Conservation (phyloP, 1,140 invertebrate genomes). For the Formica exsecta region DNA sequence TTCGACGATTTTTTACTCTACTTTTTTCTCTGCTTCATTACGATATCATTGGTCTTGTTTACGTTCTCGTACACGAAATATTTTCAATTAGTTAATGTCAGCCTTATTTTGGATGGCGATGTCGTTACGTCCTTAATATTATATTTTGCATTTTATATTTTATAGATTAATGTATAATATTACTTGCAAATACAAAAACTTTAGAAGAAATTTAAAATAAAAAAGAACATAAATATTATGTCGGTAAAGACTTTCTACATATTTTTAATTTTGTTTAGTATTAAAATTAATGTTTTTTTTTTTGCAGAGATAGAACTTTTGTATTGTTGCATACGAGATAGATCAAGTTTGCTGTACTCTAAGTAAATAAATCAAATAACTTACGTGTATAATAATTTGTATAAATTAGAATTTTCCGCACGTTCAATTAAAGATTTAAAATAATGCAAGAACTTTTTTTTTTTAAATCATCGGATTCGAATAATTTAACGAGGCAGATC, state of each 20-base stretch:
- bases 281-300: neutral
- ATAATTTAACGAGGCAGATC: neutral
- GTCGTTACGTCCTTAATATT: neutral
- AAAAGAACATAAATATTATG: no score
- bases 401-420: neutral
- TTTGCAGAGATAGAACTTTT: neutral
- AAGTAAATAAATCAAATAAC: neutral
- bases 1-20: constrained; percentile 31
- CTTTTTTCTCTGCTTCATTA: constrained; percentile 10
- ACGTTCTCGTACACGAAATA: neutral
- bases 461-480: neutral
- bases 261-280: neutral
- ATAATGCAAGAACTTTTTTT: neutral
- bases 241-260: no score
- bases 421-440: neutral
- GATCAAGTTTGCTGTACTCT: neutral
- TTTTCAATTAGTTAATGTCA: neutral
- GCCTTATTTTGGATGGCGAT: neutral
- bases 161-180: neutral
- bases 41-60: constrained; percentile 46
- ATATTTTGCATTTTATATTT: neutral
- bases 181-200: neutral
- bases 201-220: no score
- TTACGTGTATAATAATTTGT: neutral
- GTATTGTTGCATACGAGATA: neutral